Base-by-base conservation (phyloP, 2,797 vertebrate species). In the Pterois miles region DNA sequence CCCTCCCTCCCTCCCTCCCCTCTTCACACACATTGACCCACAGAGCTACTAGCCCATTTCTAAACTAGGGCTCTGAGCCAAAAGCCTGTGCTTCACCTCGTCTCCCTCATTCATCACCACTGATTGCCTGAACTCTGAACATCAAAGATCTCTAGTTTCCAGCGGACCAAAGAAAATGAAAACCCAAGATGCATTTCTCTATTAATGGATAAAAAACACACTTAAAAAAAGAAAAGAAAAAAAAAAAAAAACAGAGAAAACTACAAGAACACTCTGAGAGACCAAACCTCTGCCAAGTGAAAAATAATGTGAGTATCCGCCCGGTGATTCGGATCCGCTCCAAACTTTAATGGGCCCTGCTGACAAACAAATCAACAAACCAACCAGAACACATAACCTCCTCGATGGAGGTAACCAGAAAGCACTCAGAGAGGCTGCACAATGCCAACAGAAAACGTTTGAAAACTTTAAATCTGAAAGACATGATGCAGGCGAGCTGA, bases 111-210 rank as follows among this genome's bases (percentile, higher is more conserved):
- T 84, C 86, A 86, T 86, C 88, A 72, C 67, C 60, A 0, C 43
- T 74, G 86, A 91, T 76, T 80, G 85, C 27, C 67, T 74, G 65
- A 86, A 86, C 70, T 25, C 3, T 48, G 40, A 63, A 81, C 88
- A 82, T 87, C 85, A 89, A 87, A 83, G 62, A 48, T 66, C 38
- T 33, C 0, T 48, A n/a, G 5, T 71, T 75, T 78, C 34, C 18
- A 11, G 43, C 3, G 20, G 52, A 76, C 46, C 4, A 11, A 57
- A 76, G 52, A 63, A 14, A 54, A 63, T 2, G 3, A 40, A 8
- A 18, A 59, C 6, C 27, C 2, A 0, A 38, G 56, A n/a, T n/a
- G 33, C 20, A 46, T 6, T 16, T 60, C 10, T 50, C n/a, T 46
- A 53, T 62, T 64, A 65, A 58, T 14, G 27, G 59, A 56, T 38